phyloP scores from a whole-genome alignment of 2,797 vertebrate genomes.

The Hypotaenidia okinawae region DNA sequence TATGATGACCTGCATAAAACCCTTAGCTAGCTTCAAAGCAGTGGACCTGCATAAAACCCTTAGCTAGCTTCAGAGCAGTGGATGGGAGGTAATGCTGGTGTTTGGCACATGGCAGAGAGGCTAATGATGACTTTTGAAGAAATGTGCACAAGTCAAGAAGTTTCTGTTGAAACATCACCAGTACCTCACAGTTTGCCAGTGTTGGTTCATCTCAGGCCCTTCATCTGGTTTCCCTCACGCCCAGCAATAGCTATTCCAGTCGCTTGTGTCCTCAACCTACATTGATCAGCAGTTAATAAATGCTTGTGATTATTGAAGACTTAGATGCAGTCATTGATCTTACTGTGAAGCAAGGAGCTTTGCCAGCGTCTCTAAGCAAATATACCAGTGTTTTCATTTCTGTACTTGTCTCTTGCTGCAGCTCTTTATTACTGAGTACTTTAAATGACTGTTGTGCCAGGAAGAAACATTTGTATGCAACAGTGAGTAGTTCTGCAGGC shows the following conservation, averaged over 20 bases:
- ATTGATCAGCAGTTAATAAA: not conserved
- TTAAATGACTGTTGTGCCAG: not conserved
- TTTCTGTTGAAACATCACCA: not conserved
- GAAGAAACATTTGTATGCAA: constrained; percentile 38
- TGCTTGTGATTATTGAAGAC: not conserved
- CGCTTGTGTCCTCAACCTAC: not conserved
- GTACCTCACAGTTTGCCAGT: not conserved
- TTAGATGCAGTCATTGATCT: not conserved
- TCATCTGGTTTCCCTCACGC: not conserved
- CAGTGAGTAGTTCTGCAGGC: constrained; percentile 32
- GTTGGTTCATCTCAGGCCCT: not conserved
- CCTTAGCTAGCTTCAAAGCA: not conserved
- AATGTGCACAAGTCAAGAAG: not conserved
- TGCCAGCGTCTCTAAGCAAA: not conserved
- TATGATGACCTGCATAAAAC: not conserved
- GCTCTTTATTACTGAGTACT: not conserved
- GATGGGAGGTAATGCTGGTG: not conserved
- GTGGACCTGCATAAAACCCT: not conserved
- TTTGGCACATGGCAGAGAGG: not conserved
- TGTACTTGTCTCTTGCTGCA: not conserved
- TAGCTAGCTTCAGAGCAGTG: not conserved
- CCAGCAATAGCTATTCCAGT: not conserved
- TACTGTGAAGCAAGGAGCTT: not conserved
- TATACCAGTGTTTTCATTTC: not conserved
- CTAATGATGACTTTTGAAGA: not conserved